These are phyloP conservation scores for Clivina fossor DNA, from an alignment of 2,888 invertebrate species.

Conservation along the genomic window DNA sequence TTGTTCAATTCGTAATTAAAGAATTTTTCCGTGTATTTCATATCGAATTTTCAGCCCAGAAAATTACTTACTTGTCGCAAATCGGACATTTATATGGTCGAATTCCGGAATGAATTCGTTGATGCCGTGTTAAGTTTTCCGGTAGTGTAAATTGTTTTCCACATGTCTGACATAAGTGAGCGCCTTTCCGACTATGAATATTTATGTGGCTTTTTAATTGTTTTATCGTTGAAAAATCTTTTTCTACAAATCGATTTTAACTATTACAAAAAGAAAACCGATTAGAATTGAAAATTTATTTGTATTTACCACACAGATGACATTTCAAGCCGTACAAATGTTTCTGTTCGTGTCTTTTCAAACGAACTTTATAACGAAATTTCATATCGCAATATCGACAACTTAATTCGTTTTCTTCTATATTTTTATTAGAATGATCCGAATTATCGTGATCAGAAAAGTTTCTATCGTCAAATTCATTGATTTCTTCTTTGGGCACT, in stretches of 20 bases:
- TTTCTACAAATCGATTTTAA: too few relatives aligned
- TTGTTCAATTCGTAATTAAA: too few relatives aligned
- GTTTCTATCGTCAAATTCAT: neutral
- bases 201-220: conserved; percentile 31
- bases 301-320: conserved; percentile 25
- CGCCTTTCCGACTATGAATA: conserved; percentile 26
- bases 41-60: too few relatives aligned
- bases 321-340: conserved; percentile 26
- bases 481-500: neutral
- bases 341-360: conserved; percentile 27
- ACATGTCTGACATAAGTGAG: conserved; percentile 31
- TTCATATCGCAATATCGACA: conserved; percentile 29
- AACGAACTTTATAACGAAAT: conserved; percentile 26
- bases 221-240: conserved; percentile 27
- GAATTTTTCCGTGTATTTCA: too few relatives aligned
- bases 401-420: conserved; percentile 13
- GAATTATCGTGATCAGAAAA: conserved; percentile 13
- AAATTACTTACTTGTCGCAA: conserved; percentile 28
- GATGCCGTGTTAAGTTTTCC: conserved; percentile 29
- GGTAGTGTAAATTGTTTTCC: conserved; percentile 31
- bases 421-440: conserved; percentile 6
- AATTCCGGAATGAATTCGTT: conserved; percentile 30
- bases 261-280: too few relatives aligned
- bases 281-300: neutral
- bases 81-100: conserved; percentile 29